Evolutionary conservation across 2,888 invertebrate genomes (phyloP).

Genomic region (Myathropa florea): DNA sequence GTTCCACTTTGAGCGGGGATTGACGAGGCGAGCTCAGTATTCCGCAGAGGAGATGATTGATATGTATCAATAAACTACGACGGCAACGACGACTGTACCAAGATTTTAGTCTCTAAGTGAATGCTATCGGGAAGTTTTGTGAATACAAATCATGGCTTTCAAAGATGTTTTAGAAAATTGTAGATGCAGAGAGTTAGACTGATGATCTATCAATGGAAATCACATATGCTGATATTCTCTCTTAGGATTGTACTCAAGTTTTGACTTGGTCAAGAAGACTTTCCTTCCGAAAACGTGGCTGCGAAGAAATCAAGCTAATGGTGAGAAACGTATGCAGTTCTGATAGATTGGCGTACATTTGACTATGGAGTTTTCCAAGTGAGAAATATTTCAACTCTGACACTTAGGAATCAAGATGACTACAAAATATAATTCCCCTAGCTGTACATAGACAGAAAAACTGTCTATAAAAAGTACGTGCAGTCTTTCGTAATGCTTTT

Average conservation of each 20-base stretch:
- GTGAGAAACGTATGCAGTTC: too few relatives aligned
- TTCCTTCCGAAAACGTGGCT: too few relatives aligned
- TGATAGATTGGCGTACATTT: too few relatives aligned
- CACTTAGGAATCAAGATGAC: too few relatives aligned
- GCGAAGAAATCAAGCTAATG: too few relatives aligned
- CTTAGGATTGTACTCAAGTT: not conserved
- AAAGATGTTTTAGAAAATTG: not conserved
- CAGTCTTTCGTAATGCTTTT: too few relatives aligned
- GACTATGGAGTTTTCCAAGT: too few relatives aligned
- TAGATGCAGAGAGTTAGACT: not conserved
- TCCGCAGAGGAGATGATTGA: not conserved
- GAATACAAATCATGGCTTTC: not conserved
- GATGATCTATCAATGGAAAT: not conserved
- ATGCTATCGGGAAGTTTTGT: not conserved
- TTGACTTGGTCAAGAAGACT: not conserved
- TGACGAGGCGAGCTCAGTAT: not conserved
- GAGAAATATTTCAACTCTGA: too few relatives aligned
- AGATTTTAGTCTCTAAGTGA: not conserved
- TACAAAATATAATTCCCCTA: too few relatives aligned
- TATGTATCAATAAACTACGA: not conserved
- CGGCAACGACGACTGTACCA: not conserved
- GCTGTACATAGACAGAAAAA: too few relatives aligned
- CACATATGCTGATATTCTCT: not conserved
- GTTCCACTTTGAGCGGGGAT: not conserved
- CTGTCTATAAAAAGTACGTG: too few relatives aligned